phyloP scores from a whole-genome alignment of 2,797 vertebrate species.

The Falco novaeseelandiae region DNA sequence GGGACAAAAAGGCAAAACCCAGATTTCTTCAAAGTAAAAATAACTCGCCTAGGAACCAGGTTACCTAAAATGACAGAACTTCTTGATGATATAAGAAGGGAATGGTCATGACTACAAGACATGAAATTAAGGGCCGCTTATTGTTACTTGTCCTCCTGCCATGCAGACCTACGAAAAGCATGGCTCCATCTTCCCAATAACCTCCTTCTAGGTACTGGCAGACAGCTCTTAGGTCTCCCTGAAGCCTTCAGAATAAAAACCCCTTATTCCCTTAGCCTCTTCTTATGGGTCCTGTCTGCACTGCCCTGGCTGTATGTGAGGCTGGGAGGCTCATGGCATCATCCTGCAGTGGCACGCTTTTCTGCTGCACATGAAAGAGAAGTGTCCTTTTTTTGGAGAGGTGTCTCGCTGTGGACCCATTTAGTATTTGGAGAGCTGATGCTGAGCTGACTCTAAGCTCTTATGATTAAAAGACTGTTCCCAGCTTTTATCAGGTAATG shows the following conservation, averaged over 20 bases:
- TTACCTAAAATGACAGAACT: not conserved
- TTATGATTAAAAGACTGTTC: not conserved
- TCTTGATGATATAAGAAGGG: not conserved
- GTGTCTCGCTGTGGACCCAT: not conserved
- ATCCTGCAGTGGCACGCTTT: not conserved
- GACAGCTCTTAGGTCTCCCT: not conserved
- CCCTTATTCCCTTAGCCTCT: not conserved
- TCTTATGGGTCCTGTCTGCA: not conserved
- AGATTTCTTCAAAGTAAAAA: not conserved
- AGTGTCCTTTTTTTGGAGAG: not conserved
- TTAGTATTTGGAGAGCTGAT: not conserved
- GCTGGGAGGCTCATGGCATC: rapidly evolving
- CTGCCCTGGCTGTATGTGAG: not conserved
- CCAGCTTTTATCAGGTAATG: not conserved
- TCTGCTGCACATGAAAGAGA: not conserved
- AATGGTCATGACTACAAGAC: not conserved
- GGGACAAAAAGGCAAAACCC: not conserved
- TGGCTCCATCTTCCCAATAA: not conserved
- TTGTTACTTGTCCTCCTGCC: not conserved
- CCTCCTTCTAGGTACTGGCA: not conserved
- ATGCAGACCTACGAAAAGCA: not conserved
- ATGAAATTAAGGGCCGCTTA: not conserved
- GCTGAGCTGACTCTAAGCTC: not conserved
- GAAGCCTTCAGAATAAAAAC: not conserved
- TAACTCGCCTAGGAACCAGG: not conserved